Evolutionary conservation across 35 echinoderm and acorn worm genomes (phyloP), one percentile per base, ranked within the genome.

Genomic region (Chiridota heheva): DNA sequence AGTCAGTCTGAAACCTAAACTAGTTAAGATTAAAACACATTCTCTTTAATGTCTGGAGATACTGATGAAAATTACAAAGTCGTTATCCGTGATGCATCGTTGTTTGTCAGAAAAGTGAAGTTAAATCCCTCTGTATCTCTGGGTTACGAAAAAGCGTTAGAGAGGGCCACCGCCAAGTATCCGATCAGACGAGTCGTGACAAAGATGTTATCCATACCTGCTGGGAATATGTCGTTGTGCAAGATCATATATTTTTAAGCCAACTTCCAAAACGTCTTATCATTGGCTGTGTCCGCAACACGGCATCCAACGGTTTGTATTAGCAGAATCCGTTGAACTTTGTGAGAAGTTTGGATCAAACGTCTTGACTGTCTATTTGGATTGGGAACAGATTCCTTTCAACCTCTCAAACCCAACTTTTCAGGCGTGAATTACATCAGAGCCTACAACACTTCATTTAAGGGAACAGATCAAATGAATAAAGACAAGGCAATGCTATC

Each of bases 121-220:
- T 36, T 87, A 12, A 87, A 77, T 36, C 74, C 84, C 5, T 40
- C 31, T 24, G 59, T 77, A 25, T 26, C 42, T 26, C 28, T 87
- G 20, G 74, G 12, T 24, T 74, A 87, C 61, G 84, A 72, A 39
- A 77, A 76, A 17, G 36, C 36, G 13, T 29, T 87, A 29, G 84
- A 87, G 48, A 67, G 44, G 51, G 74, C 46, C 37, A 87, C 84
- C 1, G 84, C 84, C 17, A 87, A 87, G 71, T 87, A 87, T 57
- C 84, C 72, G n/a, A 69, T 87, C 61, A 61, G 60, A 64, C 71
- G 71, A 5, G 72, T 71, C 2, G 84, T 74, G 27, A 68, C 70
- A 35, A 78, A 87, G 32, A 56, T 48, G 41, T 56, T 78, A 37
- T 4, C 65, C 53, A 74, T 87, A 37, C 84, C 84, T 18, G 57